These are phyloP conservation scores for Bergia sp. DNA, from an alignment of 92 coral and sea anemone genomes.

Conservation along the genomic window DNA sequence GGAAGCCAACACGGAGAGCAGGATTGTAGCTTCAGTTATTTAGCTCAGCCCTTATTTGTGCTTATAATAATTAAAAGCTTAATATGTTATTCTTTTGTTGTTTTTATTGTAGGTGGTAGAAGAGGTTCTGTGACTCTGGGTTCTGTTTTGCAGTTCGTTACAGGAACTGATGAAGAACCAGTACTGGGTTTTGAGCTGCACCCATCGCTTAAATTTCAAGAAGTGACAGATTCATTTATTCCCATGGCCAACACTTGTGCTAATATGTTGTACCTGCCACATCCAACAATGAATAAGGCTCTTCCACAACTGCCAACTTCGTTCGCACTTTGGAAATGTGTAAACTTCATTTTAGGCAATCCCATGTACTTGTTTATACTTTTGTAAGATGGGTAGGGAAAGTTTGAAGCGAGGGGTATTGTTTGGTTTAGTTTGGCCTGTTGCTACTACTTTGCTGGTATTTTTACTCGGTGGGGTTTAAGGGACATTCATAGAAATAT, in stretches of 20 bases:
- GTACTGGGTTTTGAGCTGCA: not conserved
- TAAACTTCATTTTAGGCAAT: not conserved
- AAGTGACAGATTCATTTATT: not conserved
- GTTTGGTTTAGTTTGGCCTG: not conserved
- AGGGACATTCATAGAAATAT: not conserved
- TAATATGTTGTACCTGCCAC: not conserved
- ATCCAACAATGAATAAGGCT: not conserved
- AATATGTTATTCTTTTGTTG: too few species aligned
- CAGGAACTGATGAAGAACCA: not conserved
- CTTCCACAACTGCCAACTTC: not conserved
- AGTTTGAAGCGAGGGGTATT: not conserved
- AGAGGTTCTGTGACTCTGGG: not conserved
- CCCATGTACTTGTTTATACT: not conserved
- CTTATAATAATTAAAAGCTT: too few species aligned
- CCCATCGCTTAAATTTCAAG: not conserved
- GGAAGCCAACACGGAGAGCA: too few species aligned
- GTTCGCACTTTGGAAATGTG: not conserved
- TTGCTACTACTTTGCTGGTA: not conserved
- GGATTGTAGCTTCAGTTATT: too few species aligned
- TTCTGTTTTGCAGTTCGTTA: not conserved
- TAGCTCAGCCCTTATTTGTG: too few species aligned
- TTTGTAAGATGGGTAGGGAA: not conserved
- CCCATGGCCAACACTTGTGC: not conserved
- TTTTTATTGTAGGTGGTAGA: not conserved
- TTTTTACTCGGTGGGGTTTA: not conserved